These are phyloP conservation scores for Temnothorax longispinosus DNA, from an alignment of 1,140 invertebrate species.

Conservation along the genomic window DNA sequence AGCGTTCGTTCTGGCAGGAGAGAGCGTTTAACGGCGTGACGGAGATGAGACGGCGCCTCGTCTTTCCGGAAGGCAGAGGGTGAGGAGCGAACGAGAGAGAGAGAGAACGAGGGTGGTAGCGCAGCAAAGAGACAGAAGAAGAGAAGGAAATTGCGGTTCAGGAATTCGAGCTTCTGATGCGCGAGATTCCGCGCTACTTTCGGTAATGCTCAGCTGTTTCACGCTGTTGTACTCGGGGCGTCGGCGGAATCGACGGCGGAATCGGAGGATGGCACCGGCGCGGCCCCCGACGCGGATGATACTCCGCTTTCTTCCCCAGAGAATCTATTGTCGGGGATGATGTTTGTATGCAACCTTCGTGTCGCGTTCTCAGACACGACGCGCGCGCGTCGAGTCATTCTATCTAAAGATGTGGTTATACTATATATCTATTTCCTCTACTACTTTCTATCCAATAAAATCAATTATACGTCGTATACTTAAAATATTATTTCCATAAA, in stretches of 20 bases:
- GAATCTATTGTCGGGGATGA: slow-evolving; percentile 22
- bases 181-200: slow-evolving; percentile 56
- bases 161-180: slow-evolving; percentile 54
- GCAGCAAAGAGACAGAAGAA: slow-evolving; percentile 36
- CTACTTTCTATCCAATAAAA: no score
- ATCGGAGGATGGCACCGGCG: slow-evolving; percentile 23
- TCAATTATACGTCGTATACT: not conserved
- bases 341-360: not conserved
- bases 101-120: not conserved
- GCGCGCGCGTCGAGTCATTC: not conserved
- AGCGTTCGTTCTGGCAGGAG: slow-evolving; percentile 26
- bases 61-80: not conserved
- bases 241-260: slow-evolving; percentile 39
- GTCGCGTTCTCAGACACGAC: not conserved
- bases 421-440: no score
- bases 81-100: not conserved
- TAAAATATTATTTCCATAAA: not conserved
- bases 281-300: not conserved
- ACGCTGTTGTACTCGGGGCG: slow-evolving; percentile 17
- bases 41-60: slow-evolving; percentile 38
- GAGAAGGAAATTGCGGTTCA: slow-evolving; percentile 68
- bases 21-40: slow-evolving; percentile 49
- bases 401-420: not conserved
- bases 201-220: slow-evolving; percentile 59
- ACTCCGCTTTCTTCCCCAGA: not conserved